Evolutionary conservation across 2,888 invertebrate species (phyloP).

Genomic region (Rhorus exstirpatorius): DNA sequence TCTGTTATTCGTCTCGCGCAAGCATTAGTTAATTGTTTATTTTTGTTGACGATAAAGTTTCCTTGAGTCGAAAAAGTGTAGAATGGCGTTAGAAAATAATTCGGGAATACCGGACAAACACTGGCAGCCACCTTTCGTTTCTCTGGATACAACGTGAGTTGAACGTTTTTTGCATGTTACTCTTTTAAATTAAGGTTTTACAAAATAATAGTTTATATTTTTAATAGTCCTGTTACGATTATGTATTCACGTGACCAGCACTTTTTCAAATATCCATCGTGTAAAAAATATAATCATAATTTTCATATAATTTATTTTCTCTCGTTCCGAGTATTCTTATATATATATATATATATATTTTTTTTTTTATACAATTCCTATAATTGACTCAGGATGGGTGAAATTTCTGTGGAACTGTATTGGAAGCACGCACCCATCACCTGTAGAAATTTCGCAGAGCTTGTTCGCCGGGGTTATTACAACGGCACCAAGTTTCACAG

Average conservation of each 20-base stretch:
- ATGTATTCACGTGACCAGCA: too few relatives aligned
- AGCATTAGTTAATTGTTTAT: too few relatives aligned
- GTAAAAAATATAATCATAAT: too few relatives aligned
- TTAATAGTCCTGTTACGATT: not conserved
- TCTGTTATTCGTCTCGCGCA: too few relatives aligned
- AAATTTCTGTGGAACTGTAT: conserved; percentile 96
- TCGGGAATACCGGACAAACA: conserved; percentile 94
- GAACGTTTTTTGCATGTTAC: not conserved
- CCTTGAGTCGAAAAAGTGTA: too few relatives aligned
- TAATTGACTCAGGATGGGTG: conserved; percentile 93
- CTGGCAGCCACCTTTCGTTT: conserved; percentile 95
- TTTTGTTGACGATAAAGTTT: too few relatives aligned
- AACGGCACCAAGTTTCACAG: conserved; percentile 98
- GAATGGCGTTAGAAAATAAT: conserved; percentile 86
- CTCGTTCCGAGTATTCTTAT: not conserved
- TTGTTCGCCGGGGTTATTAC: conserved; percentile 97
- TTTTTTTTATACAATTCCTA: not conserved
- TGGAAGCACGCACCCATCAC: conserved; percentile 99
- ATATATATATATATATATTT: not conserved
- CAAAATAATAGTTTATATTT: not conserved
- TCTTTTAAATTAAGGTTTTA: not conserved
- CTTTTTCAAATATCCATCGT: too few relatives aligned
- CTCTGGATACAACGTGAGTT: conserved; percentile 94
- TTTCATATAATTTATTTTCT: too few relatives aligned
- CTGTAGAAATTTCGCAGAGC: conserved; percentile 98